These are phyloP conservation scores for Sympetrum striolatum DNA, from an alignment of 2,888 invertebrate genomes.

Conservation along the genomic window DNA sequence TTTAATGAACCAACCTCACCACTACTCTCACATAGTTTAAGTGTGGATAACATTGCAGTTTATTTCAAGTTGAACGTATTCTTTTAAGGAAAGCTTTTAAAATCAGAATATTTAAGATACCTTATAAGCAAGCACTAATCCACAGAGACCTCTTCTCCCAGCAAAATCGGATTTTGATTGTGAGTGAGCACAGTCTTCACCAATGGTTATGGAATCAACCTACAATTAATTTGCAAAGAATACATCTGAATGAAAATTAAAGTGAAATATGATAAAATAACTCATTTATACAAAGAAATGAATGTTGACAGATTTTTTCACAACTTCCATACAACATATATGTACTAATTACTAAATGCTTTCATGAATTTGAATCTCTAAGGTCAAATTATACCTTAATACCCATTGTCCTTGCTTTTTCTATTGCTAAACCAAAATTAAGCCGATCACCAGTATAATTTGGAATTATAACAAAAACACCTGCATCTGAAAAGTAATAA, in stretches of 20 bases:
- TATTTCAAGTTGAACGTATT: no score
- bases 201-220: conserved; percentile 65
- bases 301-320: no score
- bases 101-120: conserved; percentile 53
- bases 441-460: conserved; percentile 82
- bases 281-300: no score
- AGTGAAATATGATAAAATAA: no score
- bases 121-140: conserved; percentile 67
- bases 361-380: background rate
- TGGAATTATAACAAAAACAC: conserved; percentile 75
- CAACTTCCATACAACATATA: no score
- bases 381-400: conserved; percentile 61
- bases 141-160: conserved; percentile 72
- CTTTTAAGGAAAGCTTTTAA: no score
- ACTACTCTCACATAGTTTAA: no score
- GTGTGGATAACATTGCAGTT: no score
- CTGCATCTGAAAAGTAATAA: conserved; percentile 57
- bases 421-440: conserved; percentile 82
- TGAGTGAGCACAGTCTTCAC: conserved; percentile 72
- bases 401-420: conserved; percentile 71
- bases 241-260: no score
- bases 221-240: conserved; percentile 13
- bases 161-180: conserved; percentile 59
- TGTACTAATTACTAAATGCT: background rate
- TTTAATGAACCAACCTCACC: no score